Evolutionary conservation across 2,888 invertebrate species (phyloP), one percentile per base, ranked within the genome.

Genomic region (Lomographa bimaculata): DNA sequence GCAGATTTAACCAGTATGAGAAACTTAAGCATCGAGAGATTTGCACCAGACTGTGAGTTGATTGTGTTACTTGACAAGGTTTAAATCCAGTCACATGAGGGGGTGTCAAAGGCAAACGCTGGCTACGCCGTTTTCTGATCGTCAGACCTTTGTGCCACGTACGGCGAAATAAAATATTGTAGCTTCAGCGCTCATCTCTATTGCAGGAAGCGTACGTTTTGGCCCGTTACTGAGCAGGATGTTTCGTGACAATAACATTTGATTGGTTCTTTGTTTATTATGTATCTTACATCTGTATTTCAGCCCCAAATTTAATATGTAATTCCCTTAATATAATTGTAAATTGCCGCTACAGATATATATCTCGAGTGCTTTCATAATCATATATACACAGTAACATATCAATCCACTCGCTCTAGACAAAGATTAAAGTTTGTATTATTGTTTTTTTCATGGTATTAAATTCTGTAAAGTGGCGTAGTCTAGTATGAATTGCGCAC

Each of bases 31-130:
- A 52, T 46, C 46, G 49, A 50, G 50, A 47, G 23, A 38, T 12
- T 46, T 41, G 48, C 48, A 46, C 38, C 23, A 44, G 51, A 42
- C 36, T 36, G 26, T 27, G 41, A 45, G 49, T 59, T 63, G 64
- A 64, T 67, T 67, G 60, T 62, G 54, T 53, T 54, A 56, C 57
- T 56, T 64, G 64, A 57, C 64, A 59, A 54, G n/a, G n/a, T n/a
- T 58, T 65, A 60, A 64, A 64, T 63, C 61, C 60, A 56, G 61
- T 63, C 64, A 57, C 57, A 57, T 56, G 54, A 57, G 52, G 50
- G 49, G 38, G 27, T 57, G 54, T 61, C 64, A 67, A 62, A 70
- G 56, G 56, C 46, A 49, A 52, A 46, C 35, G 54, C 56, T 52
- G 39, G 34, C 45, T 35, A 29, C 44, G 37, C 46, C 39, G 30